Evolutionary conservation across 2,888 invertebrate species (phyloP).

Genomic region (Acleris cristana): DNA sequence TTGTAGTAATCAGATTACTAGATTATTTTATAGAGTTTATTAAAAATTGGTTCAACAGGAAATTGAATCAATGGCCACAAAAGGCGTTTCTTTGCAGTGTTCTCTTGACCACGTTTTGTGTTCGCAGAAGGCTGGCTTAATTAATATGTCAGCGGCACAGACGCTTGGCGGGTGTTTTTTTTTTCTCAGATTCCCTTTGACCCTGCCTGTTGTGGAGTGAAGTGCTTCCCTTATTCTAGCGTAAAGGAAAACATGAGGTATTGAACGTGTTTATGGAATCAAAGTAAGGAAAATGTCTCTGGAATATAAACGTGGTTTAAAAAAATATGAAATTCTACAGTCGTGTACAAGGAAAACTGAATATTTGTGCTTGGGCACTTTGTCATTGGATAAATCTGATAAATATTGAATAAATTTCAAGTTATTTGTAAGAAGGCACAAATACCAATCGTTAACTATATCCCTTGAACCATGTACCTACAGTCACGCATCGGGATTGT

Average conservation of each 20-base stretch:
- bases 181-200: slow-evolving; percentile 36
- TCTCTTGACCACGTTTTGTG: slow-evolving; percentile 32
- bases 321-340: no score
- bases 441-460: no score
- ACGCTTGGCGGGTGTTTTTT: slow-evolving; percentile 28
- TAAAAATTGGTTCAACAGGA: not conserved
- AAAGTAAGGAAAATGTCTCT: not conserved
- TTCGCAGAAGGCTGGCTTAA: slow-evolving; percentile 42
- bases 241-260: slow-evolving; percentile 15
- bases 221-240: not conserved
- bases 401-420: no score
- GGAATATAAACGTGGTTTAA: slow-evolving; percentile 6
- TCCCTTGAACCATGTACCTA: no score
- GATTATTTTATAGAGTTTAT: not conserved
- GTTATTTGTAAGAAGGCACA: no score
- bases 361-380: no score
- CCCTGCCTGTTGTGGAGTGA: slow-evolving; percentile 15
- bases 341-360: no score
- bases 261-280: slow-evolving; percentile 1
- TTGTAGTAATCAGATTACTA: not conserved
- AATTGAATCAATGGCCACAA: not conserved
- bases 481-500: no score
- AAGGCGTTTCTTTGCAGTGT: slow-evolving; percentile 2
- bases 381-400: no score
- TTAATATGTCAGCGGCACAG: slow-evolving; percentile 44